These are phyloP conservation scores for Pseudocheirus occidentalis DNA, from an alignment of 2,797 vertebrate species.

Conservation along the genomic window DNA sequence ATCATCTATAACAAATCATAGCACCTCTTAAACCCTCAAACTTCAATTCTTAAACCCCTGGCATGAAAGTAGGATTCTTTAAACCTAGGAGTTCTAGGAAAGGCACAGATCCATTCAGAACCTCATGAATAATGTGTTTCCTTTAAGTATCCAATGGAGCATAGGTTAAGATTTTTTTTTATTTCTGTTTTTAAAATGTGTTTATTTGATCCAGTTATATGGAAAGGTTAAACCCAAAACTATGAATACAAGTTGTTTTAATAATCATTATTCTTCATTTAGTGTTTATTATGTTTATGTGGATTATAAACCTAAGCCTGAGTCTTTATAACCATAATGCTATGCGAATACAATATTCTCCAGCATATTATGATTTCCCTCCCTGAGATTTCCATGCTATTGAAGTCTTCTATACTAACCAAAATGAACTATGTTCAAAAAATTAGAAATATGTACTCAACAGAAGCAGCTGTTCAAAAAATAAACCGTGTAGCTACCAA, in stretches of 20 bases:
- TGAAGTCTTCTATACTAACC: slow-evolving; percentile 9
- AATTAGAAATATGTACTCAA: slow-evolving; percentile 46
- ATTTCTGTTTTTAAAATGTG: background rate
- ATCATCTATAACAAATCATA: background rate
- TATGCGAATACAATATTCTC: background rate
- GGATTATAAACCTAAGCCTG: fast-evolving
- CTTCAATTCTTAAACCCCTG: background rate
- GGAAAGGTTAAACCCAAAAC: background rate
- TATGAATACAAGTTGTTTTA: slow-evolving; percentile 10
- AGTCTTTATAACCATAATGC: background rate
- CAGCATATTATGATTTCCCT: background rate
- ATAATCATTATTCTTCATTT: background rate
- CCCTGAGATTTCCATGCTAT: background rate
- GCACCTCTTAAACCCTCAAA: background rate
- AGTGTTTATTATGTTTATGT: background rate
- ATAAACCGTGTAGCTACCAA: slow-evolving; percentile 45
- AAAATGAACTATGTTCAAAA: slow-evolving; percentile 29
- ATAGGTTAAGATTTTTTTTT: background rate
- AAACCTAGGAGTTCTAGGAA: background rate
- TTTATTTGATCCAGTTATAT: background rate
- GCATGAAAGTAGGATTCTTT: background rate
- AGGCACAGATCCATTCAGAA: background rate
- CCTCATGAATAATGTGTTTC: background rate
- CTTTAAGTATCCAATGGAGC: background rate
- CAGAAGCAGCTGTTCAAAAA: slow-evolving; percentile 69